Base-by-base conservation (phyloP, 2,888 invertebrate genomes). In the Congeria kusceri region DNA sequence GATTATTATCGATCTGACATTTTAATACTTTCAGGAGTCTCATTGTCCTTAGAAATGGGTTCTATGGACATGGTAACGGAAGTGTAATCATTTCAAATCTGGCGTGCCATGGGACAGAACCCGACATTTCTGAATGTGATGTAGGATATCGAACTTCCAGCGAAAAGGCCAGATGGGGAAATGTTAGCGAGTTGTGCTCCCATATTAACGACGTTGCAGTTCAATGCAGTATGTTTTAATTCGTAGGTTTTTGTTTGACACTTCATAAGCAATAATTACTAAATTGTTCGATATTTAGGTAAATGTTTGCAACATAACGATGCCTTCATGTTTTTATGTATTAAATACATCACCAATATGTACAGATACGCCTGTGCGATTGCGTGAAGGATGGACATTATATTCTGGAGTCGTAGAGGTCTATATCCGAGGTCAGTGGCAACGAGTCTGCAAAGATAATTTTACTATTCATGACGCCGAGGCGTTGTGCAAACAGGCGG, bases 61-160 rank as follows among this genome's bases (percentile, higher is more conserved):
- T 63, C 23, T 69, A 69, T 28, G 69, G 75, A 18, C 11, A 29
- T 23, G 69, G 69, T 1, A 32, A 67, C 47, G 58, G 47, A 29
- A 59, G 57, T 5, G 63, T 64, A n/a, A 32, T 29, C 4, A 69
- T 75, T 28, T 75, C 75, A 5, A 7, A 75, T 25, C 47, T 75
- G 4, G 15, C 32, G 11, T 75, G 75, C 63, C 32, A 9, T 3
- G 68, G 68, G 5, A 27, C 28, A 23, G 75, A 75, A 57, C 62
- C 44, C 13, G 75, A 75, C 57, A 58, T 75, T 46, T 75, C 75
- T n/a, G 75, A 68, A 32, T 75, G 75, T 27, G 29, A 9, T n/a
- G 56, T 64, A 15, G 39, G n/a, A 3, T 56, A 63, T 28, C 28
- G 62, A 25, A 23, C 53, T 53, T 20, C 53, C 1, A 18, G 20